Evolutionary conservation across 2,113 vertebrate species (phyloP).

Genomic region (Chaenogobius annularis): DNA sequence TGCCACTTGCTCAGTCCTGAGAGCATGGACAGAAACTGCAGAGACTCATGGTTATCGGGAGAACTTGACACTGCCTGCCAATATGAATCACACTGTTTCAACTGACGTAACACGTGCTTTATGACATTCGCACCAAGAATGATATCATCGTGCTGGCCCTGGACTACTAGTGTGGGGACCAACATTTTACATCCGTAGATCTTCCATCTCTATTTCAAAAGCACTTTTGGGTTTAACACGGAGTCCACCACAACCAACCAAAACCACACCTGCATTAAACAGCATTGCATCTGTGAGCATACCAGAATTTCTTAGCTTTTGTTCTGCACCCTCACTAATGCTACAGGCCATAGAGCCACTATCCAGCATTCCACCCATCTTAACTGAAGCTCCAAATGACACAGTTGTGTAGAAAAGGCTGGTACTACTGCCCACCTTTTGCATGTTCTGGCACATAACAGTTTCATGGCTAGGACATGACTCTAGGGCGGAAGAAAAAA

Average conservation of each 20-base stretch:
- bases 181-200: constrained; percentile 36
- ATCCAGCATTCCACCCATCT: constrained; percentile 19
- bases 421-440: constrained; percentile 4
- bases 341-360: constrained; percentile 32
- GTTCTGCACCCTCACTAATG: constrained; percentile 16
- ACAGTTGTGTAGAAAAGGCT: constrained; percentile 24
- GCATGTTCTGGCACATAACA: constrained; percentile 21
- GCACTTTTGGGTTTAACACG: constrained; percentile 12
- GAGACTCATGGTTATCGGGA: constrained; percentile 4
- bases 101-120: constrained; percentile 18
- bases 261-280: constrained; percentile 3
- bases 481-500: not conserved
- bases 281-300: not conserved
- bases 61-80: no score
- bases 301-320: not conserved
- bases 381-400: no score
- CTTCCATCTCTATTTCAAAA: constrained; percentile 25
- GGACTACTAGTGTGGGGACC: no score
- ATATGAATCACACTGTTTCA: constrained; percentile 23
- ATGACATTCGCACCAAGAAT: constrained; percentile 30
- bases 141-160: constrained; percentile 21
- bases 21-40: constrained; percentile 24
- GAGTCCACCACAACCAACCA: constrained; percentile 23
- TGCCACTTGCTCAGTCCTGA: constrained; percentile 23
- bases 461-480: not conserved